A percentile compares a stretch with the other conserved stretches of the same genome.
These are phyloP conservation scores for Edolisoma coerulescens DNA, from an alignment of 2,113 vertebrate genomes.

Conservation along the genomic window DNA sequence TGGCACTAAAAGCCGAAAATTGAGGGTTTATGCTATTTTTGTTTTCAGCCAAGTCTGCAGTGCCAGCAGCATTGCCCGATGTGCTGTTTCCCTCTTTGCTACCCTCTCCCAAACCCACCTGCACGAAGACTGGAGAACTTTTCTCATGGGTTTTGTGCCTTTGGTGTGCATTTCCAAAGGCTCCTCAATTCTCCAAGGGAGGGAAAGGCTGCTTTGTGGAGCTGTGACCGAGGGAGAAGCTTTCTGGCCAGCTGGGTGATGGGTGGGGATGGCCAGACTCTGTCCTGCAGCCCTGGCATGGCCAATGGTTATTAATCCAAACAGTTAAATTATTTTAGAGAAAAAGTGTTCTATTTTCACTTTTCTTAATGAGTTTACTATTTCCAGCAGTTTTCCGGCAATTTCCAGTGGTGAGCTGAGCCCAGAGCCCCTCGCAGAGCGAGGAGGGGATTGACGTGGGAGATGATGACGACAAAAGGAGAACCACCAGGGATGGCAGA, in stretches of 20 bases:
- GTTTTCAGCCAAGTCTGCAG: not conserved
- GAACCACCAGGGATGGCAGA: not conserved
- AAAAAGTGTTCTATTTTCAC: not conserved
- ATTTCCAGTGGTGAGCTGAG: not conserved
- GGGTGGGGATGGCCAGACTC: not conserved
- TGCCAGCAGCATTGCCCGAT: rapidly evolving
- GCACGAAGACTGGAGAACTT: rapidly evolving
- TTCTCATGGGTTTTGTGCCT: too few species aligned
- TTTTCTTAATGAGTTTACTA: not conserved
- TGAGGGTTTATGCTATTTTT: not conserved
- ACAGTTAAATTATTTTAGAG: not conserved
- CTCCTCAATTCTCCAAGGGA: not conserved
- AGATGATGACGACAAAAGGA: not conserved
- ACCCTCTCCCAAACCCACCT: not conserved
- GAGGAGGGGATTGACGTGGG: rapidly evolving
- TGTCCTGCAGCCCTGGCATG: not conserved
- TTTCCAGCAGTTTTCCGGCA: not conserved
- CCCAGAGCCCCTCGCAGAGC: not conserved
- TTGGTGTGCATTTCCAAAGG: not conserved
- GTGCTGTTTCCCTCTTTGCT: not conserved
- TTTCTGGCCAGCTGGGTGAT: not conserved
- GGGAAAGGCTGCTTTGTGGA: not conserved
- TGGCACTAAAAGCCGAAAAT: not conserved
- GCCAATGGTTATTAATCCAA: not conserved
- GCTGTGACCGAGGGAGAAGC: not conserved